phyloP scores from a whole-genome alignment of 2,888 invertebrate species.

The Gastracanthus pulcherrimus region DNA sequence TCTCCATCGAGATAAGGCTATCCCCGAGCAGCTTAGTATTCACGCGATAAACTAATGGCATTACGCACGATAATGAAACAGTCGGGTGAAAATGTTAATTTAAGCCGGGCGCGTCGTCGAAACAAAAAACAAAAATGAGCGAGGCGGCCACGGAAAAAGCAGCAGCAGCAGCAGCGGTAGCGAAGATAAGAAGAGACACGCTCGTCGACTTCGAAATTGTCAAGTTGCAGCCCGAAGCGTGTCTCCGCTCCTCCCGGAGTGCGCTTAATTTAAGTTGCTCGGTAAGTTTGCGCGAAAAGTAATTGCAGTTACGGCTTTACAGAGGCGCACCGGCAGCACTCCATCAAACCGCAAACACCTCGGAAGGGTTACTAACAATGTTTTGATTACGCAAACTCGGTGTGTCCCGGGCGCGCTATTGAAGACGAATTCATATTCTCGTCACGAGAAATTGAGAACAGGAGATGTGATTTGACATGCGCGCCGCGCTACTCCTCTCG shows the following conservation, averaged over 20 bases:
- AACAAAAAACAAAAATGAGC: background rate
- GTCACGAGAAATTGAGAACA: constrained; percentile 53
- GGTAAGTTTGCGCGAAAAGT: constrained; percentile 49
- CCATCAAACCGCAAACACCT: constrained; percentile 49
- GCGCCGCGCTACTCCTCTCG: constrained; percentile 36
- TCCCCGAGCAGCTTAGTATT: background rate
- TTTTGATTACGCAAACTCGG: constrained; percentile 47
- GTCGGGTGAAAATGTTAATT: background rate
- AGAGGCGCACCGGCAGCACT: constrained; percentile 1
- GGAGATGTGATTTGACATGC: constrained; percentile 57
- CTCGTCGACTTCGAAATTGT: constrained; percentile 8
- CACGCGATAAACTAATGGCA: constrained; percentile 5
- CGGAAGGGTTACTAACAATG: constrained; percentile 55
- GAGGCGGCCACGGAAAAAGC: background rate
- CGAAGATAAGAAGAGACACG: background rate
- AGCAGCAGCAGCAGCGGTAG: too few relatives aligned
- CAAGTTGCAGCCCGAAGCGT: background rate
- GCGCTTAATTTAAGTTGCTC: constrained; percentile 56
- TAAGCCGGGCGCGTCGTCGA: background rate
- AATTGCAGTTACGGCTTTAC: constrained; percentile 38
- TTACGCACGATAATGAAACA: constrained; percentile 11
- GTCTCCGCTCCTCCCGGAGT: background rate
- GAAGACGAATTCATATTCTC: constrained; percentile 53
- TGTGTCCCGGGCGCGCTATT: background rate
- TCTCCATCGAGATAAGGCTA: background rate